A percentile compares a stretch with the other conserved stretches of the same genome.
Evolutionary conservation across 2,797 vertebrate species (phyloP).

Genomic region (Phyllotis vaccarum): DNA sequence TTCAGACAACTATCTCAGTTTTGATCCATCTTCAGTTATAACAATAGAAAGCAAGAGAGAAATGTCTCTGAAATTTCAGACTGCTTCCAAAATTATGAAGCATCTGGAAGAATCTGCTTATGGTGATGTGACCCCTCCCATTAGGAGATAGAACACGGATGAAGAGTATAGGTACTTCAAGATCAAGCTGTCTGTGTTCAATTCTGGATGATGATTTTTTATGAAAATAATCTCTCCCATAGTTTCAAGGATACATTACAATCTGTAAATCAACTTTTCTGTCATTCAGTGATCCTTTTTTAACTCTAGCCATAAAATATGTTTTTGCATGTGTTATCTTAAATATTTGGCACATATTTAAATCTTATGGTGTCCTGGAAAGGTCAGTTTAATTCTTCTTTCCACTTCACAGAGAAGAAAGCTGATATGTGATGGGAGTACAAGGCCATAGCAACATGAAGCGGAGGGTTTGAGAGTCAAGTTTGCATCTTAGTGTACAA

Average conservation of each 20-base stretch:
- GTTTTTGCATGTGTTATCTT: background rate
- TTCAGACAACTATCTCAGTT: background rate
- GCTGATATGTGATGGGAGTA: background rate
- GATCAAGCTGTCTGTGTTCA: background rate
- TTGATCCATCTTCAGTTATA: background rate
- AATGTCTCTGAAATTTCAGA: background rate
- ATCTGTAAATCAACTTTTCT: background rate
- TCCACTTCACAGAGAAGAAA: constrained; percentile 20
- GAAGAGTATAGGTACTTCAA: background rate
- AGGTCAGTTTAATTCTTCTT: background rate
- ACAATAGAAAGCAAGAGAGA: background rate
- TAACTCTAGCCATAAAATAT: background rate
- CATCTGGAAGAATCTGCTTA: background rate
- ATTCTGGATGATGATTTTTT: background rate
- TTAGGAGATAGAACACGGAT: background rate
- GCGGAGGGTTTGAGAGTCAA: background rate
- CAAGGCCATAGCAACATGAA: background rate
- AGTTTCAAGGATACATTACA: background rate
- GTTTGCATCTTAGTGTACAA: background rate
- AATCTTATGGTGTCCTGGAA: background rate
- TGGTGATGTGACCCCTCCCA: background rate
- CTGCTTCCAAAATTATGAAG: background rate
- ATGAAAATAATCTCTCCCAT: background rate
- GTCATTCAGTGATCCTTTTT: background rate
- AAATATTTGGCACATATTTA: background rate